Evolutionary conservation across 2,113 vertebrate genomes (phyloP), one percentile per base, ranked within the genome.

Genomic region (Diadophis punctatus): DNA sequence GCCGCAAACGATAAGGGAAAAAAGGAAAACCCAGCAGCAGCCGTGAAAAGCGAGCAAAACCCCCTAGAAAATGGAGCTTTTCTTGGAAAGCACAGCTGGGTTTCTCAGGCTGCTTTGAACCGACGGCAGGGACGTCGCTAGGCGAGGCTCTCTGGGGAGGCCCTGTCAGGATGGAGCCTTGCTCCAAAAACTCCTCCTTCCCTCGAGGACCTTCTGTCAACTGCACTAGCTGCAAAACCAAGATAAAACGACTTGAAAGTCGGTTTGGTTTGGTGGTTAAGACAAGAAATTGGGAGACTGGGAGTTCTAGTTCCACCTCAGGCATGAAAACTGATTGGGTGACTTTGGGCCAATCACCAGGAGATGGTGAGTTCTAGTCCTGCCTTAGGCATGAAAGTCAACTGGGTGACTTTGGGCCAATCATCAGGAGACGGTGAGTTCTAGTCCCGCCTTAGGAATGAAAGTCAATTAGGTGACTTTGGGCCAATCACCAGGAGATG

Each of bases 301-400:
- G 11, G 60, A n/a, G 60, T 16, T 63, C 58, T 60, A 60, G 9
- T 10, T 23, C 58, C 1, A 25, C 25, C 9, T 27, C 10, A 3
- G 25, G 0, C 9, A 11, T 11, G 25, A 3, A 27, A 3, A 0
- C 9, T 0, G 3, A 2, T 10, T 27, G 58, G 58, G 1, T 60
- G 58, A 4, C 3, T 27, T 0, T 27, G 25, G 20, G 3, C 25
- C 25, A 27, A 27, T 60, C 58, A 1, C 25, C 3, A 27, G 25
- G 25, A 60, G 25, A 11, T 0, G 0, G 23, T 9, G 25, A 60
- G 56, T 27, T 27, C 58, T 30, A 60, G 1, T 60, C 0, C 8
- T 0, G 0, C 25, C 25, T 27, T 30, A 60, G 25, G 1, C 1
- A 60, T 11, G 58, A 30, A 60, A 27, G 25, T 8, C 1, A 25